Percentiles rank a stretch among this genome's conserved stretches.
These are phyloP conservation scores for Sander vitreus DNA, from an alignment of 2,113 vertebrate species.

Conservation along the genomic window DNA sequence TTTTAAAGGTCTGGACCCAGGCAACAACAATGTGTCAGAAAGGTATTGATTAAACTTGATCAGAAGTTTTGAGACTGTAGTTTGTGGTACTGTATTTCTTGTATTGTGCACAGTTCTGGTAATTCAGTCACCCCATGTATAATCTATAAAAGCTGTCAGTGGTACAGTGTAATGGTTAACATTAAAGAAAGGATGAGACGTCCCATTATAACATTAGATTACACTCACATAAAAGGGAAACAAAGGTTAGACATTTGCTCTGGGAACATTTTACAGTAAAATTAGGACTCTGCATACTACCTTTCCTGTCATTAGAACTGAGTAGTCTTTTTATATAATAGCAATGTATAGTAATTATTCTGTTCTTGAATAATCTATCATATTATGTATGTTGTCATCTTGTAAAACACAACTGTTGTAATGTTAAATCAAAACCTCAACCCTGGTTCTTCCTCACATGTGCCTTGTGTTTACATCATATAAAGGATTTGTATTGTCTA, in stretches of 20 bases:
- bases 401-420: constrained; percentile 15
- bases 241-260: not conserved
- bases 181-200: not conserved
- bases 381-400: not conserved
- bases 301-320: not conserved
- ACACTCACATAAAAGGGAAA: constrained; percentile 6
- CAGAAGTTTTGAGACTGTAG: not conserved
- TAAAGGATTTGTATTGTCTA: constrained; percentile 65
- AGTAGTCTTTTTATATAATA: not conserved
- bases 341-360: not conserved
- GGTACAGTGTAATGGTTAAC: not conserved
- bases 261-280: not conserved
- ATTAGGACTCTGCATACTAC: not conserved
- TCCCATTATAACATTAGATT: constrained; percentile 2
- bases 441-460: constrained; percentile 19
- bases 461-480: constrained; percentile 57
- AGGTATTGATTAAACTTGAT: constrained; percentile 6
- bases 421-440: constrained; percentile 17
- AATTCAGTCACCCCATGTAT: not conserved
- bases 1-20: too few species aligned
- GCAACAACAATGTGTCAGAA: not conserved
- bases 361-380: not conserved
- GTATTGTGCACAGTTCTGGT: not conserved
- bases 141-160: not conserved
- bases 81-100: constrained; percentile 6